phyloP scores from a whole-genome alignment of 2,797 vertebrate genomes.

The Apogon hyalosoma region DNA sequence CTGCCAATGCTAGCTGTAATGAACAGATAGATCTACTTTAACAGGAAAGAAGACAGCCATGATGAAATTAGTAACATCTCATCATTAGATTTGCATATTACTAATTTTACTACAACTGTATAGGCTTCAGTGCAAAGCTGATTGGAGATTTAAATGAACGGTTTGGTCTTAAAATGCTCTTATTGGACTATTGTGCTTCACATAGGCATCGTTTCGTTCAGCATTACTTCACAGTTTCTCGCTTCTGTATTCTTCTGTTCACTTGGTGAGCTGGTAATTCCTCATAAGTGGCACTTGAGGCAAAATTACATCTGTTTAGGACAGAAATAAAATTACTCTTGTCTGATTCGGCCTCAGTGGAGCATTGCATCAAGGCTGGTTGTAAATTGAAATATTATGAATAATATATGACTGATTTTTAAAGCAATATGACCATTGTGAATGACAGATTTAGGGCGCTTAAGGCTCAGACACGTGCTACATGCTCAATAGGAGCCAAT shows the following conservation, averaged over 20 bases:
- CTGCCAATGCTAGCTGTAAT: conserved; percentile 48
- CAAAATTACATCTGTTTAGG: conserved; percentile 39
- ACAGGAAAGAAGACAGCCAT: conserved; percentile 39
- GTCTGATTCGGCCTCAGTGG: conserved; percentile 18
- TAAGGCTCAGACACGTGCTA: conserved; percentile 20
- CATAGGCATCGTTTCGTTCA: conserved; percentile 35
- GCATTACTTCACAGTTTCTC: conserved; percentile 7
- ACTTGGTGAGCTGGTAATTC: conserved; percentile 40
- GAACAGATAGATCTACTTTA: conserved; percentile 56
- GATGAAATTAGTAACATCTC: conserved; percentile 62
- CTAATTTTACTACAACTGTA: conserved; percentile 40
- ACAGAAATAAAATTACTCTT: conserved; percentile 39
- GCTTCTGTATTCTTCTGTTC: conserved; percentile 28
- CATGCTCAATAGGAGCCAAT: conserved; percentile 32
- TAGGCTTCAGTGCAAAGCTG: conserved; percentile 32
- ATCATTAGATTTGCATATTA: conserved; percentile 69
- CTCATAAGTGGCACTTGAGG: conserved; percentile 51
- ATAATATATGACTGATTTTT: conserved; percentile 64
- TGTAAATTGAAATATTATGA: conserved; percentile 53
- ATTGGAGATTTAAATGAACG: conserved; percentile 23
- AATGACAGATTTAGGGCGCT: conserved; percentile 68
- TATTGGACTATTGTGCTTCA: conserved; percentile 14
- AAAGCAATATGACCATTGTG: conserved; percentile 52
- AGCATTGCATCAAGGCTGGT: conserved; percentile 23
- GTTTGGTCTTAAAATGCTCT: conserved; percentile 23